phyloP scores from a whole-genome alignment of 2,797 vertebrate genomes.

The Pipistrellus pygmaeus region DNA sequence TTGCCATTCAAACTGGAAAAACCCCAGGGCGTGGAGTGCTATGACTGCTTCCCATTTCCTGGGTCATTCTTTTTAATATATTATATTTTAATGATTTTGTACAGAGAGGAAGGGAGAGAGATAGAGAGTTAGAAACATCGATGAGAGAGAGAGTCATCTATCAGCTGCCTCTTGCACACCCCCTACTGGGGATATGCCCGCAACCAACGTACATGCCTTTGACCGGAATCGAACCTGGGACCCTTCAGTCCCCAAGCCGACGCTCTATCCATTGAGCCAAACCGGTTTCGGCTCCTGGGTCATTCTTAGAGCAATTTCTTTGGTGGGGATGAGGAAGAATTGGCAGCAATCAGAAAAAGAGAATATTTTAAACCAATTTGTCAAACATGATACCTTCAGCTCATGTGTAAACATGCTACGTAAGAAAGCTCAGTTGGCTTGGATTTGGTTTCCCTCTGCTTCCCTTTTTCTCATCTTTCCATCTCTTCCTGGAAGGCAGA shows the following conservation, averaged over 20 bases:
- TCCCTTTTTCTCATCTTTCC: neutral
- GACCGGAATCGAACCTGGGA: too few relatives aligned
- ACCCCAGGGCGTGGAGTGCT: neutral
- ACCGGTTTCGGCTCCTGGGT: neutral
- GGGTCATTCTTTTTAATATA: slow-evolving; percentile 60
- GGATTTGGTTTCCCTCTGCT: neutral
- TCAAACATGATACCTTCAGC: slow-evolving; percentile 4
- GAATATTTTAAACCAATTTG: slow-evolving; percentile 68
- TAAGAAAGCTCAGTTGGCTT: neutral
- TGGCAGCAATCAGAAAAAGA: slow-evolving; percentile 46
- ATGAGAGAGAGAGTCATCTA: too few relatives aligned
- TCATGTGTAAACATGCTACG: neutral
- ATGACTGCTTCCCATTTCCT: neutral
- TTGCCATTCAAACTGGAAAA: neutral
- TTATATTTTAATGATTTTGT: too few relatives aligned
- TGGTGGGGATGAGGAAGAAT: neutral
- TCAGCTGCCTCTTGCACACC: too few relatives aligned
- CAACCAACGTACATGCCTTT: too few relatives aligned
- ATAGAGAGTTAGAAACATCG: too few relatives aligned
- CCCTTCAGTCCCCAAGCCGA: too few relatives aligned
- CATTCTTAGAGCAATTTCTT: slow-evolving; percentile 51
- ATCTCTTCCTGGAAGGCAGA: slow-evolving; percentile 23
- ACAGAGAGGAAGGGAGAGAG: too few relatives aligned
- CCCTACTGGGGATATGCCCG: too few relatives aligned
- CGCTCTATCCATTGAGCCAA: too few relatives aligned